These are phyloP conservation scores for Gavialis gangeticus DNA, from an alignment of 2,113 vertebrate species.

Conservation along the genomic window DNA sequence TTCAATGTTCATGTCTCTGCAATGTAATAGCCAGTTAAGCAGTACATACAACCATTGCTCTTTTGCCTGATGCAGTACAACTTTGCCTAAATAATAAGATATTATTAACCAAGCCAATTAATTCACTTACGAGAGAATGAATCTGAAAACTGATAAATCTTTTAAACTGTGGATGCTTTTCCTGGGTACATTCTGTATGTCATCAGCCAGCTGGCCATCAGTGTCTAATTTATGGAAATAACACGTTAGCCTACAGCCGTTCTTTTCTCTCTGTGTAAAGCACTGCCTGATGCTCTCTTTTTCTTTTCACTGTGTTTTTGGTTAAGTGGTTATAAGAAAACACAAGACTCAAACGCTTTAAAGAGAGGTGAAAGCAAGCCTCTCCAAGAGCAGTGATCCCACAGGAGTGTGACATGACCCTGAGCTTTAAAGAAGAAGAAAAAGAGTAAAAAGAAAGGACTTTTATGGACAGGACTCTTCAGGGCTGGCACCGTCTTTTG, in stretches of 20 bases:
- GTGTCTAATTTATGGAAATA: background rate
- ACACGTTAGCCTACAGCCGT: background rate
- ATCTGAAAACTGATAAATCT: background rate
- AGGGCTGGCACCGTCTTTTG: background rate
- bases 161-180: background rate
- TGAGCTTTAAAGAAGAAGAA: no score
- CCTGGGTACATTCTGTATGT: background rate
- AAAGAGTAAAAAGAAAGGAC: no score
- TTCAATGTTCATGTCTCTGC: constrained; percentile 63
- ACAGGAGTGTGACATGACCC: no score
- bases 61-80: constrained; percentile 37
- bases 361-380: no score
- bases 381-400: no score
- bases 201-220: background rate
- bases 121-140: background rate
- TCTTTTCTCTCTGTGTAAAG: background rate
- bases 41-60: background rate
- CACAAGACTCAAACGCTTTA: no score
- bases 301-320: no score
- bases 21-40: constrained; percentile 56
- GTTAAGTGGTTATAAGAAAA: no score
- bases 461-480: background rate
- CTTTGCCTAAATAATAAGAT: background rate
- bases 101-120: constrained; percentile 22
- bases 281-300: background rate